These are phyloP conservation scores for Mus spicilegus DNA, from an alignment of 2,113 vertebrate genomes.

Conservation along the genomic window DNA sequence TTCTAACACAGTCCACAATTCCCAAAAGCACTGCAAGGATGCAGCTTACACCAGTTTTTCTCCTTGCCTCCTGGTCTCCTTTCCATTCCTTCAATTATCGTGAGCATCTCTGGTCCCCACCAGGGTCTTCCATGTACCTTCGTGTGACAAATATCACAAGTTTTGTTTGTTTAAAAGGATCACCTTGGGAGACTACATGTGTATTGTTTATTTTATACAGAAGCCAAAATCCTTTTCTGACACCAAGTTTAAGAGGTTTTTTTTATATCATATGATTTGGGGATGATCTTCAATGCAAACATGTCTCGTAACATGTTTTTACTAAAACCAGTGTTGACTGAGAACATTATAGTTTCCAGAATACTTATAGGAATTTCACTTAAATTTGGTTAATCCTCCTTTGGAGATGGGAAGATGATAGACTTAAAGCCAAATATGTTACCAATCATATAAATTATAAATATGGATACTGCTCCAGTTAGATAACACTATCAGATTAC, in stretches of 20 bases:
- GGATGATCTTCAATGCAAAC: not conserved
- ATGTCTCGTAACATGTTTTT: conserved; percentile 22
- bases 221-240: not conserved
- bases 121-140: not conserved
- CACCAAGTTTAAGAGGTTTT: not conserved
- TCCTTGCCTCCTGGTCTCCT: not conserved
- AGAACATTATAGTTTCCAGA: conserved; percentile 2
- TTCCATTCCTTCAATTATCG: not conserved
- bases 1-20: not conserved
- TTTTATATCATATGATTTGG: not conserved
- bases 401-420: not conserved
- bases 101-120: too few species aligned
- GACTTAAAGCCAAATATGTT: conserved; percentile 21
- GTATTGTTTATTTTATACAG: not conserved
- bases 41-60: not conserved
- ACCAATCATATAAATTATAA: not conserved
- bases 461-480: not conserved
- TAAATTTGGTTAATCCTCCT: conserved; percentile 31
- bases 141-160: not conserved
- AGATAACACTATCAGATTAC: not conserved
- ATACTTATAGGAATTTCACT: not conserved
- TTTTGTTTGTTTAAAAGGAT: not conserved
- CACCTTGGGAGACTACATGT: not conserved
- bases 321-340: not conserved
- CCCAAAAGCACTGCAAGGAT: not conserved